Percentiles rank a stretch among this genome's conserved stretches.
Conservation (phyloP, 2,797 vertebrate genomes). For the Enteromius treurensis region DNA sequence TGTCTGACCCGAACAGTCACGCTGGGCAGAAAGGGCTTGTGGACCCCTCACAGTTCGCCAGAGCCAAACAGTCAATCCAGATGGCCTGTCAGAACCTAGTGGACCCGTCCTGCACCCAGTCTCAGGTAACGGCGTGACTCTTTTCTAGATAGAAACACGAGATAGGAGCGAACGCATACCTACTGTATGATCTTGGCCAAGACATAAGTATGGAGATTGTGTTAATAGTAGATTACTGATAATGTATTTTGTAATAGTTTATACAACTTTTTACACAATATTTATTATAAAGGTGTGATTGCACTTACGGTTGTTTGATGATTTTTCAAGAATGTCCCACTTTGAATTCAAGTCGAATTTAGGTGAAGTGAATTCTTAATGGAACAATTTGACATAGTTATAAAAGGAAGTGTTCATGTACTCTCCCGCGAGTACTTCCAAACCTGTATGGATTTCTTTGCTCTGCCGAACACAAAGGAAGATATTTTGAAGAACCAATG, state of each 20-base stretch:
- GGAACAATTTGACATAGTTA: too few relatives aligned
- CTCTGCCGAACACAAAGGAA: too few relatives aligned
- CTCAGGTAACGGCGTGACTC: constrained; percentile 81
- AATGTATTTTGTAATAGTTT: not conserved
- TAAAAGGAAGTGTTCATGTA: too few relatives aligned
- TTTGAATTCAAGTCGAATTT: not conserved
- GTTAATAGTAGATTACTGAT: too few relatives aligned
- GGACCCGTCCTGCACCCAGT: constrained; percentile 94
- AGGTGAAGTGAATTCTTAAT: too few relatives aligned
- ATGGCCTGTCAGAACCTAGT: constrained; percentile 98
- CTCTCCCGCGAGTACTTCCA: too few relatives aligned
- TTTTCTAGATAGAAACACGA: not conserved
- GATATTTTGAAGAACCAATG: too few relatives aligned
- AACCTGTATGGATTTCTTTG: too few relatives aligned
- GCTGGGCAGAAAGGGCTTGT: constrained; percentile 95
- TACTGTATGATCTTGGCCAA: not conserved
- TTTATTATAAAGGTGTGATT: not conserved
- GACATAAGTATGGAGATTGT: not conserved
- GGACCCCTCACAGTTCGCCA: constrained; percentile 94
- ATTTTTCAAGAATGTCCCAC: not conserved
- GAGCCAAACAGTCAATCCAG: constrained; percentile 97
- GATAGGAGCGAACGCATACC: not conserved
- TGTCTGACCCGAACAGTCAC: constrained; percentile 94
- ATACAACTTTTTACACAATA: not conserved
- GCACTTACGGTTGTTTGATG: not conserved